phyloP scores from a whole-genome alignment of 2,113 vertebrate genomes.

The Dasyornis broadbenti region DNA sequence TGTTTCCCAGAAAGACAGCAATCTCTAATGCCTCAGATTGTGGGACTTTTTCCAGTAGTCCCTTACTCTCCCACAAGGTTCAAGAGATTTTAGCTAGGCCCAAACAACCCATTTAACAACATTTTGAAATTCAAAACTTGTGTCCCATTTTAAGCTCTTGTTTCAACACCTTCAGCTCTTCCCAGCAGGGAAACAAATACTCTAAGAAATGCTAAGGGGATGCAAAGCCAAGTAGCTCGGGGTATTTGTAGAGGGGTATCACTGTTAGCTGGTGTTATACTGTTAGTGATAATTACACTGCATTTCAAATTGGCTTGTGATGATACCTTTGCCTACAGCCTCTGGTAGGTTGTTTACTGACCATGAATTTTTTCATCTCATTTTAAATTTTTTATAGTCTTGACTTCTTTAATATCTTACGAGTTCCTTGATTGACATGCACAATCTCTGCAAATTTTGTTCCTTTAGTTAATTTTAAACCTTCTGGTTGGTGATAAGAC shows the following conservation, averaged over 20 bases:
- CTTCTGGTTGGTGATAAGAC: not conserved
- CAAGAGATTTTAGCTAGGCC: not conserved
- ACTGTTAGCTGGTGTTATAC: not conserved
- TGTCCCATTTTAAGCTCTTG: not conserved
- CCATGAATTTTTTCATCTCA: not conserved
- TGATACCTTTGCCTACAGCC: not conserved
- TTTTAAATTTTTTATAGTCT: not conserved
- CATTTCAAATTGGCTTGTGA: not conserved
- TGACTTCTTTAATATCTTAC: not conserved
- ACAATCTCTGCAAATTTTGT: not conserved
- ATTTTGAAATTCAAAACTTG: not conserved
- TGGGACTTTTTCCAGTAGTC: not conserved
- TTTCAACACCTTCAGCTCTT: not conserved
- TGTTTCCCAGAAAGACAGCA: not conserved
- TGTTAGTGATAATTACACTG: not conserved
- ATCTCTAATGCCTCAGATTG: not conserved
- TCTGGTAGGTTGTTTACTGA: not conserved
- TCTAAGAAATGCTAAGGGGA: not conserved
- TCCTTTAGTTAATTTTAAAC: not conserved
- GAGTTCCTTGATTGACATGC: not conserved
- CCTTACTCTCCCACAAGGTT: not conserved
- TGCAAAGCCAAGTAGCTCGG: not conserved
- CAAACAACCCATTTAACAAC: not conserved
- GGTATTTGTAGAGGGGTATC: not conserved
- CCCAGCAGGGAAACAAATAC: not conserved